Base-by-base conservation (phyloP, 2,888 invertebrate species). In the Lasioglossum figueresi region DNA sequence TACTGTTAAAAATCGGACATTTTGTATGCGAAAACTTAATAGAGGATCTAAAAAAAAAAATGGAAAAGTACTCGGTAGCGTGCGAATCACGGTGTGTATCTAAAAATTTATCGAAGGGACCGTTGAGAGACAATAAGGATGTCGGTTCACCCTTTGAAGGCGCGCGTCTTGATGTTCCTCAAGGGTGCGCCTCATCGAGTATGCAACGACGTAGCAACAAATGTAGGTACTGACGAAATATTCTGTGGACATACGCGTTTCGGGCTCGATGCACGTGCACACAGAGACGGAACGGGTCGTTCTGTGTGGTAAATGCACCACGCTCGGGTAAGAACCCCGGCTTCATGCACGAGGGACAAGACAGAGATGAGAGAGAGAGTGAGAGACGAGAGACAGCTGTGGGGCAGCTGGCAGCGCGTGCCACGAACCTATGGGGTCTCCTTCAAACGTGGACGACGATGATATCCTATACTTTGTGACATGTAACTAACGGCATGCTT, bases 321-420 rank as follows among this genome's bases (percentile, higher is more conserved):
- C 88, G 92, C 88, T 91, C 90, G 90, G 89, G 91, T 91, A 92
- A 92, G 92, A 92, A 92, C 90, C 88, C 88, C 81, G 87, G 78
- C 78, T 52, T 84, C 76, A 86, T 80, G 74, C 80, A 86, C 86
- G 81, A 87, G 88, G 91, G 86, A 91, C 87, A 85, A 88, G 86
- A 80, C 37, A 68, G 66, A 66, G 66, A 37, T 84, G 87, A 76
- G 66, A 37, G 5, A 6, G 66, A 37, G 66, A 66, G 84, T 87
- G 87, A 79, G 87, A 92, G 91, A 89, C 90, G 93, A 91, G 94
- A 94, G 94, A 94, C 95, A 95, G 95, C 95, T 95, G 95, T 95
- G 93, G 93, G 94, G 93, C 95, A 95, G 95, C 95, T 95, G 95
- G 94, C 93, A 94, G 94, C 95, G 94, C 95, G 95, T 95, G 95